Base-by-base conservation (phyloP, 2,888 invertebrate species). In the Drosophila mettleri region DNA sequence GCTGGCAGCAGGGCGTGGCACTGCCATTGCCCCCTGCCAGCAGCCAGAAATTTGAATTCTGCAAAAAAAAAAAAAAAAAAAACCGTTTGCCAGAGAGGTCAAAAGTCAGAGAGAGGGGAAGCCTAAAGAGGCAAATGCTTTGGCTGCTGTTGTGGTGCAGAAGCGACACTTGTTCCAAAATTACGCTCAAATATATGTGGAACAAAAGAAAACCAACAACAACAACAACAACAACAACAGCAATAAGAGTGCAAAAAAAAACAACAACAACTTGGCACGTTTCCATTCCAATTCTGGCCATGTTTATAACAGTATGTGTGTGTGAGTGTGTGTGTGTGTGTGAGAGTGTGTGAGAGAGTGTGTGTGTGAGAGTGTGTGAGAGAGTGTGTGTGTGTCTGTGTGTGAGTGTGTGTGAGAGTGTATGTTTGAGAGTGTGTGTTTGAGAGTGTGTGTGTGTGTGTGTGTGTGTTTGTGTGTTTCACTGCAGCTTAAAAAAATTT, bases 201-300 rank as follows among this genome's bases (percentile, higher is more conserved):
- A 27, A 60, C 54, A 54, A 27, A 39, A 33, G 39, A 74, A 49
- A 18, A 41, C 38, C 45, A 27, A 45, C 45, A 45, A 12, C 43
- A 43, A 24, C 24, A 57, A 48, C 20, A 20, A n/a, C 24, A 43
- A n/a, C 43, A 45, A 27, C 9, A 24, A 12, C 29, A 29, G 8
- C 18, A 58, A 43, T n/a, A 3, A 43, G 29, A 22, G n/a, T 12
- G 10, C 1, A 14, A 49, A 49, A 27, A 49, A 59, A 74, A 27
- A 49, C 54, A 74, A 59, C 76, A 76, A 69, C 63, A 78, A 82
- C 79, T 85, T 85, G 84, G 84, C 84, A 88, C 80, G 88, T 79
- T 85, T 89, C 87, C 89, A 85, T 87, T 78, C 63, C 27, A 51
- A 53, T 74, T 84, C 71, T 74, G 86, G 80, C 73, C 82, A 85